phyloP scores from a whole-genome alignment of 2,888 invertebrate genomes.

The Chaitophorus viminalis region DNA sequence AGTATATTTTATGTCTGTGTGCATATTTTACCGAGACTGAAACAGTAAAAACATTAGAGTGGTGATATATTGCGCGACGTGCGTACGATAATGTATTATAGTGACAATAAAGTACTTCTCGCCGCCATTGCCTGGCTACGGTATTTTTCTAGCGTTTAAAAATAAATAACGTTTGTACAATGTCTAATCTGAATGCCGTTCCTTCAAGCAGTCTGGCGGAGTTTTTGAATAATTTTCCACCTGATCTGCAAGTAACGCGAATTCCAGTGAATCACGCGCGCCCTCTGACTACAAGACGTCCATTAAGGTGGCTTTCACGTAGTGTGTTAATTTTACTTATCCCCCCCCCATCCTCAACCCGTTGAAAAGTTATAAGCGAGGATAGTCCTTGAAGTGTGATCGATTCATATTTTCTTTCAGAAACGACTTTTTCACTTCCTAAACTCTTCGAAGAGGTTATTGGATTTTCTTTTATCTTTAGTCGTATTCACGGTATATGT shows the following conservation, averaged over 20 bases:
- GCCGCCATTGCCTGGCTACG: neutral
- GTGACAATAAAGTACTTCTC: neutral
- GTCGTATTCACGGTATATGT: neutral
- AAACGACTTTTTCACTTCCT: neutral
- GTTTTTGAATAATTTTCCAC: neutral
- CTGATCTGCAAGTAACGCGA: neutral
- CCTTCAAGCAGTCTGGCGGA: neutral
- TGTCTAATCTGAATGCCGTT: neutral
- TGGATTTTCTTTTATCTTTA: constrained; percentile 14
- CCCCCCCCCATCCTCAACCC: neutral
- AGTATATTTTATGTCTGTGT: neutral
- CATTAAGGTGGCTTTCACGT: constrained; percentile 17
- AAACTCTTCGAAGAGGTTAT: constrained; percentile 10
- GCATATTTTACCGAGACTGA: neutral
- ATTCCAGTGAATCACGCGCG: neutral
- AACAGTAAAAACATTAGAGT: too few species aligned
- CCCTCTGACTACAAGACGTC: neutral
- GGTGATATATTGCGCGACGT: neutral
- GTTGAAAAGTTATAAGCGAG: neutral
- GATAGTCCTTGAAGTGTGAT: neutral
- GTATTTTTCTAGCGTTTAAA: neutral
- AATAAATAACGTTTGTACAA: neutral
- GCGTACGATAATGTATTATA: neutral
- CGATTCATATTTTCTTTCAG: constrained; percentile 31
- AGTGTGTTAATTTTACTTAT: neutral